Percentiles rank a stretch among this genome's conserved stretches.
phyloP scores from a whole-genome alignment of 2,113 vertebrate species.

The Ceyx margarethae region DNA sequence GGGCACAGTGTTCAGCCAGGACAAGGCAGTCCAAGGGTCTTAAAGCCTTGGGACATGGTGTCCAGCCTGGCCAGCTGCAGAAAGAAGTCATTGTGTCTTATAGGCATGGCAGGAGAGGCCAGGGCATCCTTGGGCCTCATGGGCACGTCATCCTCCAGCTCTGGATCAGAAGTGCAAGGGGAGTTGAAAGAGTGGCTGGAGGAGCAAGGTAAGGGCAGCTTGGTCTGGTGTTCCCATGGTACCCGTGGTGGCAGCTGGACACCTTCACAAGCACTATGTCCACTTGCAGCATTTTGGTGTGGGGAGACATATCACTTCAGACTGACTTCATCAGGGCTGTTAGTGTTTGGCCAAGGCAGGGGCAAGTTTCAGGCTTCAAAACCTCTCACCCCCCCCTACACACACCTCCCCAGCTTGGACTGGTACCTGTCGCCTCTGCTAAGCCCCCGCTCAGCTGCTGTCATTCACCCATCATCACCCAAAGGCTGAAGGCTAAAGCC shows the following conservation, averaged over 20 bases:
- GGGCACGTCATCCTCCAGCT: not conserved
- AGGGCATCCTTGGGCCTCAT: not conserved
- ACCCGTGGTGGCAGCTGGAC: not conserved
- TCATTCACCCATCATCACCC: not conserved
- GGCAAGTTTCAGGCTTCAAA: not conserved
- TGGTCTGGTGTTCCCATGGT: not conserved
- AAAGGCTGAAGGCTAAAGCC: not conserved
- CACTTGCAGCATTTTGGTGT: not conserved
- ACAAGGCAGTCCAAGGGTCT: not conserved
- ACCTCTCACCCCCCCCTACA: too few relatives aligned
- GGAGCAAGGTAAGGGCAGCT: not conserved
- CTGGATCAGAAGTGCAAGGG: not conserved
- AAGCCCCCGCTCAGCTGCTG: not conserved
- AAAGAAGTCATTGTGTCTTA: not conserved
- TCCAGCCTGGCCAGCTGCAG: not conserved
- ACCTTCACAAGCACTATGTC: rapidly evolving
- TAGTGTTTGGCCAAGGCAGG: not conserved
- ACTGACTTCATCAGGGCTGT: rapidly evolving
- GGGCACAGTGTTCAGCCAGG: not conserved
- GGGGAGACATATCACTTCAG: not conserved
- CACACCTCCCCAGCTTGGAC: not conserved
- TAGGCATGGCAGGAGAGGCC: not conserved
- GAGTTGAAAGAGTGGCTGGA: not conserved
- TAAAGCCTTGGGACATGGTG: not conserved
- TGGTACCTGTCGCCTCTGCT: not conserved